phyloP scores from a whole-genome alignment of 2,113 vertebrate species.

The Lontra canadensis region DNA sequence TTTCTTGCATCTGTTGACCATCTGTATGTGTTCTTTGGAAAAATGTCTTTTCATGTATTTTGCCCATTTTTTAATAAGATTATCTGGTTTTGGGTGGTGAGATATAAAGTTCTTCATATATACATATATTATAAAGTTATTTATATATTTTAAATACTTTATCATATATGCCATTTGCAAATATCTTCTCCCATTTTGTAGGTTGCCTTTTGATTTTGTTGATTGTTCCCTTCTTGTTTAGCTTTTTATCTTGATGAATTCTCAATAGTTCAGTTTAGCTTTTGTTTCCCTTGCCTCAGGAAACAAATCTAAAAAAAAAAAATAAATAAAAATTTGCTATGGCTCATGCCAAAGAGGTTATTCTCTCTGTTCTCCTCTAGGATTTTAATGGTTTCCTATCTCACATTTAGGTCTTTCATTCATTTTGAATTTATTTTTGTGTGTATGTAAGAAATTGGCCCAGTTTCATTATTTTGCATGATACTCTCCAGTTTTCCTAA shows the following conservation, averaged over 20 bases:
- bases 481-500: neutral
- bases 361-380: neutral
- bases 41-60: neutral
- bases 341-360: neutral
- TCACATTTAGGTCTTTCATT: neutral
- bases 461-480: neutral
- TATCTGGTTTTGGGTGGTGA: neutral
- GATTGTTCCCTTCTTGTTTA: neutral
- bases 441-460: neutral
- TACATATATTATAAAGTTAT: neutral
- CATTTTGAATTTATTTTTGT: neutral
- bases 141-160: neutral
- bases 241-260: neutral
- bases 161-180: neutral
- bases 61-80: neutral
- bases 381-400: neutral
- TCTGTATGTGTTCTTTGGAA: neutral
- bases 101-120: no score
- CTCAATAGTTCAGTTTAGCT: neutral
- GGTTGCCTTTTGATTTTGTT: neutral
- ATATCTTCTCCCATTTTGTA: neutral
- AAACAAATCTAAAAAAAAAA: neutral
- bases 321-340: neutral
- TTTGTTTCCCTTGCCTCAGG: neutral
- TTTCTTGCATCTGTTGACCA: neutral